These are phyloP conservation scores for Tinamus major DNA, from an alignment of 2,797 vertebrate species.

Conservation along the genomic window DNA sequence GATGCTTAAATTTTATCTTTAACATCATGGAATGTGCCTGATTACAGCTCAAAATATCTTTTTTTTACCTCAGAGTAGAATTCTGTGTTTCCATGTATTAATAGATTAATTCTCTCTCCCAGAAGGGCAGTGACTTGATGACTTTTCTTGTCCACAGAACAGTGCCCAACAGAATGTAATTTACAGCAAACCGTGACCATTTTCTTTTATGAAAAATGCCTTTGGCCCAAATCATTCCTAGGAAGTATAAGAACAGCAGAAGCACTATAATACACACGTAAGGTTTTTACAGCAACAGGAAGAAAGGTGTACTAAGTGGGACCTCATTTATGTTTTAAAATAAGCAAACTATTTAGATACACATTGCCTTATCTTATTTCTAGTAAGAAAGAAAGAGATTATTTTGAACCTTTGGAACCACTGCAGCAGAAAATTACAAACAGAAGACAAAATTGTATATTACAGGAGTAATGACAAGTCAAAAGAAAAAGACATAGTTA, in stretches of 20 bases:
- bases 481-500: conserved; percentile 45
- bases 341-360: conserved; percentile 56
- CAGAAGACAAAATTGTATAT: conserved; percentile 66
- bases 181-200: conserved; percentile 29
- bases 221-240: background rate
- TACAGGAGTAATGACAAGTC: conserved; percentile 65
- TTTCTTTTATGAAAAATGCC: conserved; percentile 32
- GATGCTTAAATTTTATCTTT: conserved; percentile 72
- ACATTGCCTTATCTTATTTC: conserved; percentile 36
- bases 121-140: conserved; percentile 43
- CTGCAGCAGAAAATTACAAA: conserved; percentile 72
- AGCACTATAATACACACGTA: background rate
- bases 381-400: conserved; percentile 58
- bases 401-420: conserved; percentile 66
- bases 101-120: conserved; percentile 37
- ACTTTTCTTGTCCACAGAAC: background rate
- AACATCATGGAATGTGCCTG: conserved; percentile 38
- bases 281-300: background rate
- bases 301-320: conserved; percentile 20
- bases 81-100: conserved; percentile 35
- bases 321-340: conserved; percentile 44
- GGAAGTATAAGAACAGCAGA: background rate
- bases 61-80: conserved; percentile 45
- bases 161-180: conserved; percentile 31
- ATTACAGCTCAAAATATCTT: conserved; percentile 48